Evolutionary conservation across 2,888 invertebrate species (phyloP).

Genomic region (Galerucella calmariensis): DNA sequence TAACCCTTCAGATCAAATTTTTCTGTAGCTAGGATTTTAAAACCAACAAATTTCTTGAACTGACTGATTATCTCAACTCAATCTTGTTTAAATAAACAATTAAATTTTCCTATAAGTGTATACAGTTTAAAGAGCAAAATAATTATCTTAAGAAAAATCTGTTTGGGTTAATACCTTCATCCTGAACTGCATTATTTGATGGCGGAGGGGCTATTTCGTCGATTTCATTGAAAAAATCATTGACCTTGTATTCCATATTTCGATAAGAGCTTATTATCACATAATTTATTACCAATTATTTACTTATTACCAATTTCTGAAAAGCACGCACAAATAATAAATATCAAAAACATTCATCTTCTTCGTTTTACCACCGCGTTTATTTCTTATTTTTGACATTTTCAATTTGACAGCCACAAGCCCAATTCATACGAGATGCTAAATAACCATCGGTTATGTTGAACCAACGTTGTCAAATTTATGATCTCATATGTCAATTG

Average conservation of each 20-base stretch:
- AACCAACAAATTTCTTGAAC: not conserved
- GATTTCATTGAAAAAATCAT: conserved; percentile 64
- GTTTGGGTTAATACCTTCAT: conserved; percentile 23
- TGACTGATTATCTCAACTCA: not conserved
- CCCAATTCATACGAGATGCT: too few species aligned
- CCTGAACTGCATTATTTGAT: conserved; percentile 10
- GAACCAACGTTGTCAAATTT: too few species aligned
- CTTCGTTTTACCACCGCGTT: not conserved
- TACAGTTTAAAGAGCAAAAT: not conserved
- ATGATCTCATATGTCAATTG: too few species aligned
- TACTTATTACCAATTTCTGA: not conserved
- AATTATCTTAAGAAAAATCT: not conserved
- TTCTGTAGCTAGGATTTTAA: not conserved
- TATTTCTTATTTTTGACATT: too few species aligned
- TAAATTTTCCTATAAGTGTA: not conserved
- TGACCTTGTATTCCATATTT: conserved; percentile 60
- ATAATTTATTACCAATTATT: not conserved
- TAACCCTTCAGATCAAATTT: not conserved
- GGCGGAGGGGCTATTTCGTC: conserved; percentile 60
- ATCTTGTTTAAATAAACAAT: not conserved
- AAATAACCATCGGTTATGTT: too few species aligned
- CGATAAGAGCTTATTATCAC: not conserved
- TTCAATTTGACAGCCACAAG: too few species aligned
- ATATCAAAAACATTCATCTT: not conserved
- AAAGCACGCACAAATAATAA: not conserved